phyloP scores from a whole-genome alignment of 2,113 vertebrate genomes.

The Sphaerodactylus townsendi region DNA sequence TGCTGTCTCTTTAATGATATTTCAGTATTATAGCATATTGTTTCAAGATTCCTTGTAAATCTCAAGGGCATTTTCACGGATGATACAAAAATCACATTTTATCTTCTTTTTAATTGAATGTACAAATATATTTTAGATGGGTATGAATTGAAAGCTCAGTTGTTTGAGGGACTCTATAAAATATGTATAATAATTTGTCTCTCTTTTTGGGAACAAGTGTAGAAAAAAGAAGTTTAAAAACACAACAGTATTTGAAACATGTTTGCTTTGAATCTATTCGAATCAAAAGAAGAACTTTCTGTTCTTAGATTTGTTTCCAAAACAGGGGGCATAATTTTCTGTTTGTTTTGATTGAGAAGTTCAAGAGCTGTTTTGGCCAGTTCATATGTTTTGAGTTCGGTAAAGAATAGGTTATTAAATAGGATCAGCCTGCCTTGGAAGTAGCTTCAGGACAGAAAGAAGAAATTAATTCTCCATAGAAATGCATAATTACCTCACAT shows the following conservation, averaged over 20 bases:
- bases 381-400: conserved; percentile 43
- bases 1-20: neutral
- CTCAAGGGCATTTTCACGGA: neutral
- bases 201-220: neutral
- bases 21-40: neutral
- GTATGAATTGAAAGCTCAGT: neutral
- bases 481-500: neutral
- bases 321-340: conserved; percentile 50
- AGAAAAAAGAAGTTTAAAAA: conserved; percentile 3
- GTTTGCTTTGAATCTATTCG: conserved; percentile 26
- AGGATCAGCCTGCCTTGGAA: neutral
- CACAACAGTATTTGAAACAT: neutral
- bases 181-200: neutral
- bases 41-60: neutral
- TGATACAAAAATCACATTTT: neutral
- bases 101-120: neutral
- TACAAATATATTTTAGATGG: neutral
- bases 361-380: conserved; percentile 13
- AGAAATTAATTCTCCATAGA: neutral
- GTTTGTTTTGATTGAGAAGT: conserved; percentile 62
- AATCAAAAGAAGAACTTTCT: conserved; percentile 35
- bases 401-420: conserved; percentile 29
- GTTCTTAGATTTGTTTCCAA: conserved; percentile 68
- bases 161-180: neutral
- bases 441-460: neutral